Conservation (phyloP, 2,888 invertebrate species). For the Sisyra terminalis region DNA sequence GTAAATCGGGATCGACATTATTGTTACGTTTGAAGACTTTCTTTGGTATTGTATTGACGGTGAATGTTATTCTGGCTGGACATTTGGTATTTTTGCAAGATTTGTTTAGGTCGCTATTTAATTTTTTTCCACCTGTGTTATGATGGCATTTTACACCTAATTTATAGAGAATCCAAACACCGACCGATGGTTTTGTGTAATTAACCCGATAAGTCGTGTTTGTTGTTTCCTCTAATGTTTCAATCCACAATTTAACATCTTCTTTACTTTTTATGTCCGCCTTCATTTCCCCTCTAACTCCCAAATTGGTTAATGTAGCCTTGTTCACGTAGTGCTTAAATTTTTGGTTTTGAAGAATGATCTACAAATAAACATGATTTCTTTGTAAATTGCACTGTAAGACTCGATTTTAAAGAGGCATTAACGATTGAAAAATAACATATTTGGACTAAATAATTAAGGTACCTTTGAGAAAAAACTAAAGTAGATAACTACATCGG, state of each 20-base stretch:
- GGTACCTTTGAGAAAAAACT: too few relatives aligned
- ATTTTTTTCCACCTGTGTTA: conserved; percentile 4
- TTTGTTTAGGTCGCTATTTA: conserved; percentile 1
- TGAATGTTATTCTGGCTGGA: conserved; percentile 4
- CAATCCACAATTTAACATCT: conserved; percentile 2
- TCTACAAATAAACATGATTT: not conserved
- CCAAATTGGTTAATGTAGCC: not conserved
- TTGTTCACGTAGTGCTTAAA: not conserved
- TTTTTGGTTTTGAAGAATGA: conserved; percentile 3
- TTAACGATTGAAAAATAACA: too few relatives aligned
- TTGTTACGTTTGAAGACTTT: conserved; percentile 2
- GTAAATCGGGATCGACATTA: conserved; percentile 1
- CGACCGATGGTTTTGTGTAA: conserved; percentile 3
- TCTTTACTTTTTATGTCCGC: conserved; percentile 4
- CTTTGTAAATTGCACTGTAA: too few relatives aligned
- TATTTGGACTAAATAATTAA: too few relatives aligned
- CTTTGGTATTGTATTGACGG: conserved; percentile 2
- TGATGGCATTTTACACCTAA: conserved; percentile 5
- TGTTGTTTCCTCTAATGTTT: not conserved
- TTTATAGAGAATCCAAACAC: conserved; percentile 3
- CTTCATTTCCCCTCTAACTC: conserved; percentile 3
- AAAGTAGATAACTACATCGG: too few relatives aligned
- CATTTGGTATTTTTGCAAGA: conserved; percentile 4
- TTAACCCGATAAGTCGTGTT: conserved; percentile 4
- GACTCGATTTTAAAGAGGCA: too few relatives aligned